Evolutionary conservation across 2,113 vertebrate genomes (phyloP), one percentile per base, ranked within the genome.

Genomic region (Chauna torquata): DNA sequence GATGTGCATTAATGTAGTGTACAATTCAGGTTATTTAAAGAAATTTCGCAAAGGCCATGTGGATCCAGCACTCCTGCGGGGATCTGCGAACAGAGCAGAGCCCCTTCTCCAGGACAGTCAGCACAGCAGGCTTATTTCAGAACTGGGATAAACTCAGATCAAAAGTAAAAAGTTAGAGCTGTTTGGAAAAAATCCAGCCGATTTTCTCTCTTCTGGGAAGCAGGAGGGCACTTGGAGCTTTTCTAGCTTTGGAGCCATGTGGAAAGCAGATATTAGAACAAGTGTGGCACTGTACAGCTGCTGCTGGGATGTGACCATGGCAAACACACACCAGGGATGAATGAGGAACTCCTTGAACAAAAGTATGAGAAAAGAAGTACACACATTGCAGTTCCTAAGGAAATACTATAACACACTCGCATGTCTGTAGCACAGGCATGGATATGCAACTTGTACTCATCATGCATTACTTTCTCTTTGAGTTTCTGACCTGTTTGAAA

Each of bases 1-100:
- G 71, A 89, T 2, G 8, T 2, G 2, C 34, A 12, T 57, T 22
- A 52, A 61, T 0, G 0, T 0, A 34, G 20, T 4, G 6, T 9
- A 17, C 54, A 74, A 12, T 49, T 61, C 40, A 28, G 27, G 66
- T 45, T 80, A 19, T 40, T 45, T 22, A 44, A 77, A 64, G 71
- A 16, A 20, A 69, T 49, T 92, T 52, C 1, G 0, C 36, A 40
- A 27, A 65, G 54, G 30, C 18, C 62, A 24, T 0, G 0, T 12
- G 58, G 40, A 22, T 54, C 10, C 69, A 58, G 62, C 27, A 11
- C 30, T 58, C 59, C 38, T 12, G 27, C 45, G 42, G 68, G 16
- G 68, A 70, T 34, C 62, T 3, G 3, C 34, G 24, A 75, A 22
- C 25, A 44, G 66, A 72, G 40, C 61, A 45, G 49, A 61, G 70